Base-by-base conservation (phyloP, 2,797 vertebrate genomes). In the Serranus cabrilla region DNA sequence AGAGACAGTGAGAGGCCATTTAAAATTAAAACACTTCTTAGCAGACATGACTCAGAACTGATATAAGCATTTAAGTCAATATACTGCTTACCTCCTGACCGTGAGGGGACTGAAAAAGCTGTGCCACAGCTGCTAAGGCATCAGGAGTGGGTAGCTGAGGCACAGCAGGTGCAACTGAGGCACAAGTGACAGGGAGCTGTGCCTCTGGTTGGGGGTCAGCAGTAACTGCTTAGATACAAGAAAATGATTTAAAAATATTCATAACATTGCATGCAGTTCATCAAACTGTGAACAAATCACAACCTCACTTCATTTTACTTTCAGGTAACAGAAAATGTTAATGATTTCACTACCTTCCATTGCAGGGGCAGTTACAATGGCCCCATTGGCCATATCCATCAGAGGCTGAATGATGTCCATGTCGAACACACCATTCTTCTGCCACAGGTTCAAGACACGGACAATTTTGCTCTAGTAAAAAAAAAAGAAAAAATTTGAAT, bases 401-500 rank as follows among this genome's bases (percentile, higher is more conserved):
- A 99, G 95, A 65, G 98, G 97, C 37, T 99, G 98, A 90, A 99
- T 98, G 74, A 98, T 95, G 80, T 97, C 97, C 93, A 99, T 97
- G 87, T 96, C 96, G 85, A 99, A 99, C 34, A 99, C 97, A 51
- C 97, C 96, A 80, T 99, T 99, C 95, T 99, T 99, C 92, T 99
- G 97, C 98, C 98, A 99, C 85, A 99, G 94, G 92, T 98, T 98
- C 85, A 99, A 88, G 34, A 99, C 98, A 42, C 98, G 96, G 43
- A 99, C 77, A 76, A 99, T 98, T 94, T 99, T 99, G 92, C 85
- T 97, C 98, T 99, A 55, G 73, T n/a, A 3, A 16, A 37, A 11
- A 27, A 80, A 21, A 31, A 7, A 50, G 56, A 42, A 0, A 2
- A 68, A 58, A n/a, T n/a, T n/a, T 5, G 13, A 11, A 31, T 2